Percentiles rank a stretch among this genome's conserved stretches.
Evolutionary conservation across 2,888 invertebrate species (phyloP).

Genomic region (Aleiodes testaceus): DNA sequence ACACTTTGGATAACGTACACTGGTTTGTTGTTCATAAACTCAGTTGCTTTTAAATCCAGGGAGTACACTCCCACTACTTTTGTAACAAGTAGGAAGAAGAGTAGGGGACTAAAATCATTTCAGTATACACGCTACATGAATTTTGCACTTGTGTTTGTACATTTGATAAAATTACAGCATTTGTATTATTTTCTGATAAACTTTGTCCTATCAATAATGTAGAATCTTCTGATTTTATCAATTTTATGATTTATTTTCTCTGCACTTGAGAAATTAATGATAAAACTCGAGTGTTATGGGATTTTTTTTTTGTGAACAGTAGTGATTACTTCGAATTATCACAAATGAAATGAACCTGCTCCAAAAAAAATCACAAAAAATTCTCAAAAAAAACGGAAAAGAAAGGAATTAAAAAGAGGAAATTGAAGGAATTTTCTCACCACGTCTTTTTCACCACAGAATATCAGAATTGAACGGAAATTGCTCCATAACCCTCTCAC

Average conservation of each 20-base stretch:
- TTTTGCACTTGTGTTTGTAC: neutral
- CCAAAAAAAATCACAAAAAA: too few relatives aligned
- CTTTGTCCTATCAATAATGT: neutral
- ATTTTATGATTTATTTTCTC: neutral
- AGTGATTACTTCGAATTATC: too few relatives aligned
- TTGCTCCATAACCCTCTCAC: slow-evolving; percentile 18
- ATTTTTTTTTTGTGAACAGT: neutral
- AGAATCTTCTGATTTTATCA: neutral
- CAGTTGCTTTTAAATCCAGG: slow-evolving; percentile 57
- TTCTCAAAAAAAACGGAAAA: too few relatives aligned
- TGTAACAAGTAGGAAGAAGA: slow-evolving; percentile 7
- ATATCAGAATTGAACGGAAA: neutral
- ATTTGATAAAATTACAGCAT: neutral
- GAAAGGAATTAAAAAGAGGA: too few relatives aligned
- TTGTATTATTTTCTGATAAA: neutral
- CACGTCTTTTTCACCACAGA: too few relatives aligned
- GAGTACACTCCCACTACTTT: slow-evolving; percentile 50
- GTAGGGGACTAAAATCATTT: neutral
- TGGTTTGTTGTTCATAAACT: slow-evolving; percentile 50
- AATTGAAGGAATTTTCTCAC: too few relatives aligned
- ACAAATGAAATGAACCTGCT: too few relatives aligned
- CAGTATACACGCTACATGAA: neutral
- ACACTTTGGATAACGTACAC: slow-evolving; percentile 50
- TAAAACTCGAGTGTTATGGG: neutral
- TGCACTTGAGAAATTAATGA: neutral